Evolutionary conservation across 2,888 invertebrate genomes (phyloP), one percentile per base, ranked within the genome.

Genomic region (Ectobius pallidus): DNA sequence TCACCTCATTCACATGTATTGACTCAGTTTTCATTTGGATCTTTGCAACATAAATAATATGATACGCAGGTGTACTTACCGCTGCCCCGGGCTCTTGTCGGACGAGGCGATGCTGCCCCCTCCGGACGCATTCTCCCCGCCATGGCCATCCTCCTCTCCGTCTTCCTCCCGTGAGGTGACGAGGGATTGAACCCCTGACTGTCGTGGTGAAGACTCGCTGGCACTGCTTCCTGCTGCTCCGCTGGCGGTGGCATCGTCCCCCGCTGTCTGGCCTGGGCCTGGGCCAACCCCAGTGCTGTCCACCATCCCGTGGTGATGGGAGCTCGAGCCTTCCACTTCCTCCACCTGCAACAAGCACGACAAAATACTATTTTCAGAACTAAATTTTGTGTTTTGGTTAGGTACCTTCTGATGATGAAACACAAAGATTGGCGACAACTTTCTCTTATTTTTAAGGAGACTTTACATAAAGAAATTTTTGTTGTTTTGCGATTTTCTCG

Each of bases 61-160:
- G 34, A 11, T 34, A 34, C 11, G 34, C 11, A 16, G n/a, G 27
- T 14, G 32, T 82, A 91, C 91, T n/a, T n/a, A n/a, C n/a, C 90
- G 89, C 81, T 90, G 89, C 78, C 88, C 90, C 61, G 90, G 90
- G 80, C 91, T 91, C 80, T 90, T 91, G 84, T 90, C 90, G 67
- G 88, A 88, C 80, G 90, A 90, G 78, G 87, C 89, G 77, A 67
- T 30, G 80, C 79, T 79, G 78, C 80, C 80, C 79, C 79, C 79
- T n/a, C 46, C 65, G 77, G 52, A 27, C 4, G 32, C 55, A 22
- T 34, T 30, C 71, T 52, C 39, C n/a, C 72, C 74, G 16, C 55
- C 58, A 34, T 72, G 65, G 18, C 73, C 71, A 30, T 73, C 74
- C 22, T 69, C 74, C 25, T 83, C 83, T 76, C 83, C 83, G 72